Conservation (phyloP, 1,140 invertebrate species). For the Caenorhabditis elegans region WBcel235 BX284602.5:8200501-8201000, state of each 20-base stretch:
- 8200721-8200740: background rate
- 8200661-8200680: slow-evolving; percentile 21
- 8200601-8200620: background rate
- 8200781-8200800: too few species aligned
- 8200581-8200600: background rate
- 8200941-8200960: background rate
- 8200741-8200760: background rate
- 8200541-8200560: slow-evolving; percentile 9
- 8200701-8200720: background rate
- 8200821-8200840: background rate
- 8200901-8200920: background rate
- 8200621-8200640: slow-evolving; percentile 38
- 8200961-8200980: background rate
- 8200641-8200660: slow-evolving; percentile 23
- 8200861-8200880: background rate
- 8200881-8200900: background rate
- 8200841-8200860: background rate
- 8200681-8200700: slow-evolving; percentile 31
- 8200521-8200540: background rate
- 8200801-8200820: background rate
- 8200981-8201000: background rate
- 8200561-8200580: background rate
- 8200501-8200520: slow-evolving; percentile 1
- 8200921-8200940: background rate
- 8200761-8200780: background rate